phyloP scores from a whole-genome alignment of 92 coral and sea anemone species.

The Parazoanthus swiftii region DNA sequence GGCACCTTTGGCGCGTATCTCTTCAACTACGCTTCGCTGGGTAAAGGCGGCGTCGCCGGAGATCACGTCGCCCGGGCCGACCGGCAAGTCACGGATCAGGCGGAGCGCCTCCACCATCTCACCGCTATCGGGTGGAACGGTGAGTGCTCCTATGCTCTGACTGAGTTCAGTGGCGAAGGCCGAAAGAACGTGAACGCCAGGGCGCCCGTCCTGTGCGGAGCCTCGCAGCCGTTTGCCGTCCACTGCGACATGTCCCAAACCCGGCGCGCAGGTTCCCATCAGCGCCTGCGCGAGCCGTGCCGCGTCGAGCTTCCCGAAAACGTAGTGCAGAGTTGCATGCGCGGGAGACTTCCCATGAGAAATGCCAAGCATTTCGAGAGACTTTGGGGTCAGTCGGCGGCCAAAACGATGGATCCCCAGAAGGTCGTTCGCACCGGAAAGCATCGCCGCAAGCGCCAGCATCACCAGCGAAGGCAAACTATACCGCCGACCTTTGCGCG shows the following conservation, averaged over 20 bases:
- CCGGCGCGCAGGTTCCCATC: conserved; percentile 13
- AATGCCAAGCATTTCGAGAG: conserved; percentile 5
- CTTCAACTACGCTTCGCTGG: background rate
- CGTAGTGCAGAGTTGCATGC: conserved; percentile 7
- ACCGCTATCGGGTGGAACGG: conserved; percentile 11
- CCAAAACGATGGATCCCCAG: conserved; percentile 7
- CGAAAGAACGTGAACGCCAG: conserved; percentile 15
- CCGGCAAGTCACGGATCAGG: conserved; percentile 12
- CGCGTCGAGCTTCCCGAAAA: conserved; percentile 14
- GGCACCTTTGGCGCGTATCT: conserved; percentile 3
- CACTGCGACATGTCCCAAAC: conserved; percentile 14
- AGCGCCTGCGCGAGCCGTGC: conserved; percentile 18
- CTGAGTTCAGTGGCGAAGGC: conserved; percentile 14
- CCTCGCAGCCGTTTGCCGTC: conserved; percentile 17
- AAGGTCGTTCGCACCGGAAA: conserved; percentile 10
- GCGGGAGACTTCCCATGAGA: conserved; percentile 9
- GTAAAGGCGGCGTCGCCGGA: conserved; percentile 5
- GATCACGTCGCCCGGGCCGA: conserved; percentile 17
- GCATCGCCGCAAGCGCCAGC: conserved; percentile 11
- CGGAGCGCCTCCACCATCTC: conserved; percentile 17
- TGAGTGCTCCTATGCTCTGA: conserved; percentile 10
- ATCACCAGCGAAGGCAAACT: no score
- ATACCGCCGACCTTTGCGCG: no score
- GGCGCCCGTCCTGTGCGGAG: conserved; percentile 18
- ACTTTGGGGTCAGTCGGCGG: conserved; percentile 8